These are phyloP conservation scores for Myotis yumanensis DNA, from an alignment of 2,113 vertebrate species.

Conservation along the genomic window DNA sequence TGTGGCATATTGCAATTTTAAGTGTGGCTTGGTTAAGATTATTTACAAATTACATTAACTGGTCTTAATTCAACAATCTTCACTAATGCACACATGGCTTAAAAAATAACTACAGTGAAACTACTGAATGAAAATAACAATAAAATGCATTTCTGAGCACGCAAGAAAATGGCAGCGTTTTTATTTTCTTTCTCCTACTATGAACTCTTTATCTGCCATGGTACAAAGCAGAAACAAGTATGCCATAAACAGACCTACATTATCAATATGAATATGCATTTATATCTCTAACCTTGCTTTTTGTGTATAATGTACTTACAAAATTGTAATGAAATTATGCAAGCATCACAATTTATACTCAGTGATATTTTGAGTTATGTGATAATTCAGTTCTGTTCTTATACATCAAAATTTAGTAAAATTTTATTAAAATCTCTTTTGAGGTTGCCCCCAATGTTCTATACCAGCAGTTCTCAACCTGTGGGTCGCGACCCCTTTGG, in stretches of 20 bases:
- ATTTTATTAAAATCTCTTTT: not conserved
- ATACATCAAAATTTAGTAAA: not conserved
- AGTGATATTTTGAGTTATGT: slow-evolving; percentile 5
- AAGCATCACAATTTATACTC: not conserved
- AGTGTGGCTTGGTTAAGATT: not conserved
- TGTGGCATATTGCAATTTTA: not conserved
- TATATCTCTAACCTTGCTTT: not conserved
- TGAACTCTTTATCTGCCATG: not conserved
- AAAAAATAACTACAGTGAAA: not conserved
- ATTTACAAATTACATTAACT: slow-evolving; percentile 12
- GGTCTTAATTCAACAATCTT: slow-evolving; percentile 14
- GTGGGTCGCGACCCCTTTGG: too few species aligned
- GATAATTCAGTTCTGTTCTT: not conserved
- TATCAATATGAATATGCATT: not conserved
- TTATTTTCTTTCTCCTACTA: not conserved
- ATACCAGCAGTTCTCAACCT: not conserved
- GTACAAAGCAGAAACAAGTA: not conserved
- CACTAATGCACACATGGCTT: not conserved
- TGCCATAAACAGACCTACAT: not conserved
- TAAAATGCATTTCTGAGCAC: slow-evolving; percentile 8
- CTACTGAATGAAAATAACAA: not conserved
- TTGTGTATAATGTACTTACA: not conserved
- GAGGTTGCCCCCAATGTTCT: not conserved
- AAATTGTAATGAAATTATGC: not conserved
- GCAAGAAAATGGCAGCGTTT: not conserved